phyloP scores from a whole-genome alignment of 2,797 vertebrate genomes.

The Rhynchonycteris naso region DNA sequence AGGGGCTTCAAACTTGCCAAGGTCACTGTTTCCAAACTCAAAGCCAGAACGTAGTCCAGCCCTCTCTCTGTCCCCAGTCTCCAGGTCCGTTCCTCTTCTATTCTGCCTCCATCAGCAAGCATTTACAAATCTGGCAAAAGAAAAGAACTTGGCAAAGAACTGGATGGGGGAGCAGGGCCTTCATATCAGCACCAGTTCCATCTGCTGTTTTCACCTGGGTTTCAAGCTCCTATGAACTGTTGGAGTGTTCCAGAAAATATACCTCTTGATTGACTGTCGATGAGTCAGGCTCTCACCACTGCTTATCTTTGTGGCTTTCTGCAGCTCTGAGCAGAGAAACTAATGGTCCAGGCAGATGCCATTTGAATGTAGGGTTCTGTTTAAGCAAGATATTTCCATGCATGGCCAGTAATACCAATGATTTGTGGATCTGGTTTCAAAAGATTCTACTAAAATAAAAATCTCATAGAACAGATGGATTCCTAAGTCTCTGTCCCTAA shows the following conservation, averaged over 20 bases:
- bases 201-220: neutral
- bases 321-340: constrained; percentile 38
- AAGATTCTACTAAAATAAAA: constrained; percentile 60
- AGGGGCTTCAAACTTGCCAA: neutral
- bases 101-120: neutral
- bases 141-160: neutral
- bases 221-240: neutral
- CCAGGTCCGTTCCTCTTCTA: neutral
- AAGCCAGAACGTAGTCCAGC: neutral
- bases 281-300: neutral
- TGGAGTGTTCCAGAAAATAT: neutral
- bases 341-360: neutral
- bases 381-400: constrained; percentile 61
- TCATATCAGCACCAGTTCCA: neutral
- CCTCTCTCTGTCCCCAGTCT: neutral
- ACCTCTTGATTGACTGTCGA: neutral
- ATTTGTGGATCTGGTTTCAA: constrained; percentile 42
- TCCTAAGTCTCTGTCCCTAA: constrained; percentile 22
- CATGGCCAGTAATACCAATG: constrained; percentile 47
- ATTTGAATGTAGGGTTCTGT: constrained; percentile 43
- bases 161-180: neutral
- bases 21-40: neutral
- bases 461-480: constrained; percentile 45
- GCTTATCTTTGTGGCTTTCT: constrained; percentile 69
- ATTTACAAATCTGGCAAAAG: neutral